These are phyloP conservation scores for Lemur catta DNA, from an alignment of 2,797 vertebrate species.

Conservation along the genomic window DNA sequence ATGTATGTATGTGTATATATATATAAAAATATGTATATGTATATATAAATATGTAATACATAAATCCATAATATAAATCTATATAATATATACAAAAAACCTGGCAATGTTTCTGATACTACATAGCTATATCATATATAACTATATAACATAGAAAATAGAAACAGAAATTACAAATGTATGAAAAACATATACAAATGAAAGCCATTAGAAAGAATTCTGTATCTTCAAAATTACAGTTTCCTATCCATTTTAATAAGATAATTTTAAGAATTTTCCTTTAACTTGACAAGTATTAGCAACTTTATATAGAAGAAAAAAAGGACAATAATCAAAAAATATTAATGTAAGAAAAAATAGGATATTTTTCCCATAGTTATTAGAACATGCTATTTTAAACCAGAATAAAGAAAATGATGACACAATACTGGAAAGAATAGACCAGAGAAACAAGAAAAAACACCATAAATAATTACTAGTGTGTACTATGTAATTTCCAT, in stretches of 20 bases:
- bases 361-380: neutral
- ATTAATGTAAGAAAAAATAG: neutral
- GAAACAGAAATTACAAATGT: neutral
- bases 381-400: neutral
- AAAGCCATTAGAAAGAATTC: neutral
- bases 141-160: neutral
- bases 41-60: neutral
- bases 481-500: neutral
- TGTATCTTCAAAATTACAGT: neutral
- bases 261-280: neutral
- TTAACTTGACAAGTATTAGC: neutral
- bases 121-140: neutral
- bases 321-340: neutral
- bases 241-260: neutral
- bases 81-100: neutral
- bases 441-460: neutral
- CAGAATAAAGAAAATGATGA: neutral
- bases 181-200: neutral
- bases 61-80: neutral
- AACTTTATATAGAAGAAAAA: neutral
- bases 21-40: neutral
- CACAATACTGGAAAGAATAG: neutral
- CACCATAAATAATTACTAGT: neutral
- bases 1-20: neutral
- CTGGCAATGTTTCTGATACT: neutral